phyloP scores from a whole-genome alignment of 2,797 vertebrate genomes.

The Nothura maculosa region DNA sequence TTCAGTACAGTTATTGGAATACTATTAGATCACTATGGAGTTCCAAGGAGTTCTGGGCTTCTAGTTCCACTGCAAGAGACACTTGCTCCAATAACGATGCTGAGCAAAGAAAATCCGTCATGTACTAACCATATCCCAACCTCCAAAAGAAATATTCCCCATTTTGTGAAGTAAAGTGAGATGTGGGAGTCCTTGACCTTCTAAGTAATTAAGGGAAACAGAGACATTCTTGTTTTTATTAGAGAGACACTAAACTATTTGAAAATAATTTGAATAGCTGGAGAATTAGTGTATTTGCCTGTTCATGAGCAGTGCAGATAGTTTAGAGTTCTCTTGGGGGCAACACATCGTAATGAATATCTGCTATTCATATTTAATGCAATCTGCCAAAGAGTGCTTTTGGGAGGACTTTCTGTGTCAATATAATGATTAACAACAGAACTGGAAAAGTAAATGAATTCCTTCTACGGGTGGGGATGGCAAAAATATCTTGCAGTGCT shows the following conservation, averaged over 20 bases:
- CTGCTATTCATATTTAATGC: conserved; percentile 75
- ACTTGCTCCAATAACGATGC: background rate
- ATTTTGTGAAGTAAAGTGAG: conserved; percentile 54
- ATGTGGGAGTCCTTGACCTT: conserved; percentile 74
- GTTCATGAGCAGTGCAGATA: conserved; percentile 63
- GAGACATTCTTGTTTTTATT: conserved; percentile 75
- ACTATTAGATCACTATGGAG: background rate
- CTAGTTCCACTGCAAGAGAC: background rate
- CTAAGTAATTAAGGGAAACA: conserved; percentile 70
- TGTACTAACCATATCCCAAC: conserved; percentile 30
- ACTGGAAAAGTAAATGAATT: conserved; percentile 75
- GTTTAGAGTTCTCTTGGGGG: conserved; percentile 71
- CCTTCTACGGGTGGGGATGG: conserved; percentile 59
- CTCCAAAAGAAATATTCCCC: conserved; percentile 47
- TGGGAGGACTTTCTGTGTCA: conserved; percentile 75
- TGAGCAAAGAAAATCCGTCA: conserved; percentile 58
- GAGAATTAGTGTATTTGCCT: conserved; percentile 72
- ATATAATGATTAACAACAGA: conserved; percentile 74
- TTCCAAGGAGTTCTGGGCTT: background rate
- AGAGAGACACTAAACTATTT: conserved; percentile 70
- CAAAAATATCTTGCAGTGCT: conserved; percentile 60
- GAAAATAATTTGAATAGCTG: conserved; percentile 75
- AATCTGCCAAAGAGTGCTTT: conserved; percentile 75
- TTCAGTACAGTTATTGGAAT: background rate
- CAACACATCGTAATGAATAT: conserved; percentile 76